A percentile compares a stretch with the other conserved stretches of the same genome.
Evolutionary conservation across 2,113 vertebrate species (phyloP).

Genomic region (Macquaria australasica): DNA sequence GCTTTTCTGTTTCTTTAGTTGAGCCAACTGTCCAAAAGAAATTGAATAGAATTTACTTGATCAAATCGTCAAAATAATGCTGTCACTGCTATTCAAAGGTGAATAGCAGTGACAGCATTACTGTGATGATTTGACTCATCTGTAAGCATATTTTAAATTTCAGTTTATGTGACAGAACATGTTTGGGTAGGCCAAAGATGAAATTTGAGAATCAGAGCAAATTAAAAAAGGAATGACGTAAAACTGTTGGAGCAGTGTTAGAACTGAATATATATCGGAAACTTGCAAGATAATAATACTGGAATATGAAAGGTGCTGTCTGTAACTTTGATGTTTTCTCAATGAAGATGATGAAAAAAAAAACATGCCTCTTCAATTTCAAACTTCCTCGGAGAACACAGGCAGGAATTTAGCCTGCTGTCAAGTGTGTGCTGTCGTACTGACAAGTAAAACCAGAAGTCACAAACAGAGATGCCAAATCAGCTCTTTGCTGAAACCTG

Average conservation of each 20-base stretch:
- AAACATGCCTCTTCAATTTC: not conserved
- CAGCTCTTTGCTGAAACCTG: not conserved
- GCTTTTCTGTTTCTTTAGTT: not conserved
- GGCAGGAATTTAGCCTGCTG: not conserved
- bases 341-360: constrained; percentile 6
- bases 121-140: not conserved
- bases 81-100: not conserved
- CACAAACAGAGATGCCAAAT: not conserved
- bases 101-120: too few relatives aligned
- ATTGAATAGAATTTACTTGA: not conserved
- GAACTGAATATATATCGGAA: constrained; percentile 13
- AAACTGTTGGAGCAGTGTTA: constrained; percentile 1
- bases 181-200: not conserved
- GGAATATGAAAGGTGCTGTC: not conserved
- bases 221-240: not conserved
- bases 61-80: constrained; percentile 6
- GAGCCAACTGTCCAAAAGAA: not conserved
- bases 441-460: constrained; percentile 5
- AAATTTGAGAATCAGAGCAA: not conserved
- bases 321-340: constrained; percentile 2
- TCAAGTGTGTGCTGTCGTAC: not conserved
- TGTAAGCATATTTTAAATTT: not conserved
- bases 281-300: not conserved
- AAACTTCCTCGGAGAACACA: not conserved
- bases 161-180: not conserved